Base-by-base conservation (phyloP, 2,113 vertebrate species). In the Phalacrocorax aristotelis region DNA sequence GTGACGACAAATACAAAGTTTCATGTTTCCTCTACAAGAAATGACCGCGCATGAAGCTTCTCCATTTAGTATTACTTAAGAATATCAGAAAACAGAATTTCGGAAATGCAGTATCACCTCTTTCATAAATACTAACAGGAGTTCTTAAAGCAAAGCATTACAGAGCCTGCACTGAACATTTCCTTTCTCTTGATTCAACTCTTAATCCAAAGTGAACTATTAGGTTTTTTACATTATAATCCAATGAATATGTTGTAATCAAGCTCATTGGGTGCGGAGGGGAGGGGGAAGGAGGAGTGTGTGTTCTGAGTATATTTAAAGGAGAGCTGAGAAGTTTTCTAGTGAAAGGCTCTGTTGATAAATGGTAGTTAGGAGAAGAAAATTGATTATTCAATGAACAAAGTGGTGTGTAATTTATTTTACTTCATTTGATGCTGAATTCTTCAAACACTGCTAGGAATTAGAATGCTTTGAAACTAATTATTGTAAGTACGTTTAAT, bases 401-500 rank as follows among this genome's bases (percentile, higher is more conserved):
- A 93, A 97, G 91, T 95, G 61, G 87, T 87, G 64, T 85, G 95
- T 71, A 97, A 98, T 97, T 97, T 98, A 97, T 98, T 98, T 98
- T 97, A 98, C 87, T 98, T 97, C 95, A 96, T 98, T 97, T 98
- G 94, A 96, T 80, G 95, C 94, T 90, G 97, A 97, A 98, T 97
- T 95, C 81, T 98, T 97, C 51, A 97, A 98, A 96, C 89, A 79
- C 70, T 93, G 62, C 80, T 93, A 85, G 83, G 96, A 97, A 97
- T 96, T 95, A 93, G 92, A 97, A 94, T 91, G 90, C 94, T 97
- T 95, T 97, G 96, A 96, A 97, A 95, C 65, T 95, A 97, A 98
- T 98, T 97, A 98, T 96, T 97, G 4, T 95, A 97, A 98, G 92
- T 96, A 97, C 32, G 26, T 97, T 98, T 98, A 98, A 98, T 98